Conservation (phyloP, 2,113 vertebrate genomes). For the Naja naja region DNA sequence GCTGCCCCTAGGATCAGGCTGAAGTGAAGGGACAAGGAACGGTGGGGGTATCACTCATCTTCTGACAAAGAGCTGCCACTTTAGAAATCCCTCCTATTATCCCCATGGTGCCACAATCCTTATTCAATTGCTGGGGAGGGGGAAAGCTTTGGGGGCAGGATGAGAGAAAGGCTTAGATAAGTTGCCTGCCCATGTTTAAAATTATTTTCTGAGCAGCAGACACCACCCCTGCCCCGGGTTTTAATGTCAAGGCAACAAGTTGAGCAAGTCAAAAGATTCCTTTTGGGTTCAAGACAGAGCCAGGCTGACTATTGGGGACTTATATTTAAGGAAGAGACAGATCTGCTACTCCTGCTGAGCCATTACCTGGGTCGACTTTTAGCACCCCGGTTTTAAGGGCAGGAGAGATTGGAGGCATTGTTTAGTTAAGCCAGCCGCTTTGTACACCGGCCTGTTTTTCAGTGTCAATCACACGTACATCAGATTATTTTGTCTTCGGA, state of each 20-base stretch:
- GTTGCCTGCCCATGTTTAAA: constrained; percentile 50
- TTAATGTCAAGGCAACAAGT: constrained; percentile 18
- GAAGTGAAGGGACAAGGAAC: constrained; percentile 36
- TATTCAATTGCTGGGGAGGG: constrained; percentile 61
- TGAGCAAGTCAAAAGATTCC: constrained; percentile 27
- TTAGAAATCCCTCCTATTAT: constrained; percentile 54
- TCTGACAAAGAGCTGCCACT: constrained; percentile 51
- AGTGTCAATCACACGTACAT: background rate
- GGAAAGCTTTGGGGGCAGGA: constrained; percentile 32
- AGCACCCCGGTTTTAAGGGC: constrained; percentile 34
- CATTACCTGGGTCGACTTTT: background rate
- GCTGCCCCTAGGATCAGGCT: constrained; percentile 43
- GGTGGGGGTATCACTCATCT: constrained; percentile 33
- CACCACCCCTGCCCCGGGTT: constrained; percentile 12
- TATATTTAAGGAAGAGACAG: background rate
- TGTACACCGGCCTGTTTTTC: background rate
- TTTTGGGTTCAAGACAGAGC: background rate
- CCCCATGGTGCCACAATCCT: constrained; percentile 57
- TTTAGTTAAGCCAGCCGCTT: background rate
- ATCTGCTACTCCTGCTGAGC: background rate
- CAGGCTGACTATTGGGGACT: background rate
- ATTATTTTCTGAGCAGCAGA: constrained; percentile 45
- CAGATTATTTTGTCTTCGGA: background rate
- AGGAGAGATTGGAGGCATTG: constrained; percentile 10
- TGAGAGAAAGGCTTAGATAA: background rate